These are phyloP conservation scores for Colostygia pectinataria DNA, from an alignment of 2,888 invertebrate genomes.

Conservation along the genomic window DNA sequence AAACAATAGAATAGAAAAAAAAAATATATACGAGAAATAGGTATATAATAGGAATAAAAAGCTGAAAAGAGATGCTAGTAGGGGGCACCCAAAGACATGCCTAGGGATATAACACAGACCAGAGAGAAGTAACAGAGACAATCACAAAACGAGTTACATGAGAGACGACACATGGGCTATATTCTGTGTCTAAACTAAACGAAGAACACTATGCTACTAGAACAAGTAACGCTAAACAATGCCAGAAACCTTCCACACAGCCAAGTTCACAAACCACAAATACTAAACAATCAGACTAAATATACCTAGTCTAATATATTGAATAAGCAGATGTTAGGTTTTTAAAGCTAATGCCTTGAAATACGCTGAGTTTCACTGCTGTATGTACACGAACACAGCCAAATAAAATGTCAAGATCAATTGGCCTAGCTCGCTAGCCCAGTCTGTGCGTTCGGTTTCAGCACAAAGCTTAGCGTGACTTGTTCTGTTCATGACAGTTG, in stretches of 20 bases:
- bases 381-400: background rate
- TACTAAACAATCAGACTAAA: background rate
- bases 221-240: slow-evolving; percentile 50
- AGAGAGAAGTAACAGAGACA: slow-evolving; percentile 45
- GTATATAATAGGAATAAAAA: slow-evolving; percentile 35
- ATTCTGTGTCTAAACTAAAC: slow-evolving; percentile 58
- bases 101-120: slow-evolving; percentile 48
- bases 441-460: slow-evolving; percentile 15
- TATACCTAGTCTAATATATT: background rate
- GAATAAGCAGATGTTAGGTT: background rate
- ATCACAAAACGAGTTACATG: slow-evolving; percentile 55
- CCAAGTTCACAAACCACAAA: background rate
- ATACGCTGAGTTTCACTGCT: background rate
- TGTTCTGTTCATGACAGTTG: slow-evolving; percentile 45
- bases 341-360: background rate
- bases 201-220: slow-evolving; percentile 58
- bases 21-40: too few relatives aligned
- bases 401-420: background rate
- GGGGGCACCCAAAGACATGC: slow-evolving; percentile 67
- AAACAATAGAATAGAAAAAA: too few relatives aligned
- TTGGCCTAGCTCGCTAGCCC: too few relatives aligned
- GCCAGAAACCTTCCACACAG: background rate
- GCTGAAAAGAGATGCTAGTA: slow-evolving; percentile 44
- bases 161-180: slow-evolving; percentile 56
- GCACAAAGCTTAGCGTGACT: slow-evolving; percentile 42